Percentiles rank a stretch among this genome's conserved stretches.
Evolutionary conservation across 2,797 vertebrate species (phyloP).

Genomic region (Adrianichthys oophorus): DNA sequence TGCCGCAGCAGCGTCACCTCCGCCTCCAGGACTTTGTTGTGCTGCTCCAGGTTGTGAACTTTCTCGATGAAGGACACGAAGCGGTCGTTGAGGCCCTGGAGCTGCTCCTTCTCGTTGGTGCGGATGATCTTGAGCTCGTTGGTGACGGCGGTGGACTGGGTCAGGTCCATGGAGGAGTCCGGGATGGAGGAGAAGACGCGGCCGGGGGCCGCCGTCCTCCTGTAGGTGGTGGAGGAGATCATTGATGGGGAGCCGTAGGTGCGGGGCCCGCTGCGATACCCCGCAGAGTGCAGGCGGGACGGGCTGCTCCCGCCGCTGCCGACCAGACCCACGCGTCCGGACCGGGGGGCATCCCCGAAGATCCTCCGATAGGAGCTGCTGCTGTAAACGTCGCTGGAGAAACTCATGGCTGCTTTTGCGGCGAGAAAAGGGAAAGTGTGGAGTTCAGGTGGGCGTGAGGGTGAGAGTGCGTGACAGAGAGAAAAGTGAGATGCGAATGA

Average conservation of each 20-base stretch:
- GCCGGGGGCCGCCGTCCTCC: slow-evolving; percentile 70
- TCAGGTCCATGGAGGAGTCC: slow-evolving; percentile 74
- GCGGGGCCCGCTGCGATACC: slow-evolving; percentile 74
- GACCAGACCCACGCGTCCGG: slow-evolving; percentile 63
- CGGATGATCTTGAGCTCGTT: slow-evolving; percentile 84
- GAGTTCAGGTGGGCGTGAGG: slow-evolving; percentile 47
- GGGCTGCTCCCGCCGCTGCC: slow-evolving; percentile 67
- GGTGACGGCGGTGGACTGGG: slow-evolving; percentile 80
- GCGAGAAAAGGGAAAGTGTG: slow-evolving; percentile 35
- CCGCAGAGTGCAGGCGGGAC: slow-evolving; percentile 66
- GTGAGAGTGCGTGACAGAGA: slow-evolving; percentile 45
- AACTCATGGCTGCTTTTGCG: slow-evolving; percentile 74
- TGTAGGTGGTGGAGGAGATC: slow-evolving; percentile 68
- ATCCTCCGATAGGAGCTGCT: slow-evolving; percentile 83
- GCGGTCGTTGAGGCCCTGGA: slow-evolving; percentile 81
- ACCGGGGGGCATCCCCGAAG: slow-evolving; percentile 78
- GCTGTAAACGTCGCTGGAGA: slow-evolving; percentile 69
- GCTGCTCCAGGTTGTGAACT: slow-evolving; percentile 82
- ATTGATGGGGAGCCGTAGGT: slow-evolving; percentile 64
- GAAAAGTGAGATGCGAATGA: slow-evolving; percentile 74
- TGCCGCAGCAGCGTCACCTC: slow-evolving; percentile 82
- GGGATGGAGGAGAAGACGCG: slow-evolving; percentile 71
- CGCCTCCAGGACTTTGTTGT: slow-evolving; percentile 81
- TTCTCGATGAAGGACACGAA: slow-evolving; percentile 87
- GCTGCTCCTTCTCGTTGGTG: slow-evolving; percentile 84